phyloP scores from a whole-genome alignment of 2,888 invertebrate genomes.

The Lymantria dispar region DNA sequence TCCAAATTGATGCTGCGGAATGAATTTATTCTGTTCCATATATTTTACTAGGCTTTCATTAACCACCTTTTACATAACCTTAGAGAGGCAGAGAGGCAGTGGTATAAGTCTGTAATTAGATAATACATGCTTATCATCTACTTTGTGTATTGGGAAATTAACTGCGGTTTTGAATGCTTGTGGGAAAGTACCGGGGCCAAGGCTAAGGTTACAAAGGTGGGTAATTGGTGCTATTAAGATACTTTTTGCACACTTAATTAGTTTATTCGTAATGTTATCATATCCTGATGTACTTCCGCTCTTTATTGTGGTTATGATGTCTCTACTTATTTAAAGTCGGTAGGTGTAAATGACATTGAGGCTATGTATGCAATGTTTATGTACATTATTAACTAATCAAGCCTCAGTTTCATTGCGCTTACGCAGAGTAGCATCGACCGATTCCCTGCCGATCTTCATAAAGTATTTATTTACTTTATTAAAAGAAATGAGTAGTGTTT shows the following conservation, averaged over 20 bases:
- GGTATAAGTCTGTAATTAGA: not conserved
- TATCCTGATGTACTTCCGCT: not conserved
- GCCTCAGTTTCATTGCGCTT: not conserved
- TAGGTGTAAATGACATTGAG: not conserved
- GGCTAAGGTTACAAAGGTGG: not conserved
- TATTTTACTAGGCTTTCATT: not conserved
- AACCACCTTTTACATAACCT: not conserved
- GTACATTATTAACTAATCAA: not conserved
- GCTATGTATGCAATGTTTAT: not conserved
- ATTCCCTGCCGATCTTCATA: not conserved
- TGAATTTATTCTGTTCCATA: not conserved
- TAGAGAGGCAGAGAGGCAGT: not conserved
- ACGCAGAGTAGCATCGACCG: not conserved
- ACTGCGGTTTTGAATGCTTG: not conserved
- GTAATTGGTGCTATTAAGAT: not conserved
- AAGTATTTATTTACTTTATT: not conserved
- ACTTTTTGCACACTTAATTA: not conserved
- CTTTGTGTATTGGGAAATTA: not conserved
- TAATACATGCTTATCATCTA: not conserved
- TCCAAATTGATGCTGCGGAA: too few species aligned
- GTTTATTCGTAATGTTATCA: not conserved
- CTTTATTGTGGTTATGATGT: not conserved
- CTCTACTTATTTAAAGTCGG: not conserved
- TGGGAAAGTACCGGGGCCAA: not conserved
- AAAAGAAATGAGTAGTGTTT: not conserved